Evolutionary conservation across 2,888 invertebrate species (phyloP).

Genomic region (Agrotis ipsilon): DNA sequence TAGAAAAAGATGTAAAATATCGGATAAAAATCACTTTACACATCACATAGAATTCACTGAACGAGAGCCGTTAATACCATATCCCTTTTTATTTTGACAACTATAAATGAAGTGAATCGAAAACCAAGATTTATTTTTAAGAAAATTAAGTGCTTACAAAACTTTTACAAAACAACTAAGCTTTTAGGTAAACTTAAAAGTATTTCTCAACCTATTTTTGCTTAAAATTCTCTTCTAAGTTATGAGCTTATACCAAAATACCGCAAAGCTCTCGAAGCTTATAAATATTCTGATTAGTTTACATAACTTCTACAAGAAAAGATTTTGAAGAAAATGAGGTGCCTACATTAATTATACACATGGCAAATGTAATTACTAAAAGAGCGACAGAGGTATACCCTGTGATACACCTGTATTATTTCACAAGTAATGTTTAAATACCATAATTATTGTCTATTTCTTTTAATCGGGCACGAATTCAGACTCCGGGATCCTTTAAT

Average conservation of each 20-base stretch:
- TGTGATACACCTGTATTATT: background rate
- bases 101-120: background rate
- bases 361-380: too few species aligned
- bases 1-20: too few species aligned
- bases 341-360: too few species aligned
- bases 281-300: background rate
- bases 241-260: background rate
- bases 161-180: background rate
- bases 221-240: background rate
- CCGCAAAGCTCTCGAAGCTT: background rate
- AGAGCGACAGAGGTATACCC: background rate
- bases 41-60: background rate
- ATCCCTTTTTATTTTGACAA: background rate
- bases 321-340: background rate
- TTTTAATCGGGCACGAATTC: background rate
- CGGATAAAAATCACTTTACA: background rate
- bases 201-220: background rate
- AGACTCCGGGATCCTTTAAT: background rate
- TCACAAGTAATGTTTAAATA: background rate
- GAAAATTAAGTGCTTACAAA: background rate
- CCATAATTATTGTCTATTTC: background rate
- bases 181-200: background rate
- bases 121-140: background rate
- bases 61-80: background rate
- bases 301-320: background rate